Conservation (phyloP, 2,113 vertebrate genomes). For the Gymnogyps californianus region DNA sequence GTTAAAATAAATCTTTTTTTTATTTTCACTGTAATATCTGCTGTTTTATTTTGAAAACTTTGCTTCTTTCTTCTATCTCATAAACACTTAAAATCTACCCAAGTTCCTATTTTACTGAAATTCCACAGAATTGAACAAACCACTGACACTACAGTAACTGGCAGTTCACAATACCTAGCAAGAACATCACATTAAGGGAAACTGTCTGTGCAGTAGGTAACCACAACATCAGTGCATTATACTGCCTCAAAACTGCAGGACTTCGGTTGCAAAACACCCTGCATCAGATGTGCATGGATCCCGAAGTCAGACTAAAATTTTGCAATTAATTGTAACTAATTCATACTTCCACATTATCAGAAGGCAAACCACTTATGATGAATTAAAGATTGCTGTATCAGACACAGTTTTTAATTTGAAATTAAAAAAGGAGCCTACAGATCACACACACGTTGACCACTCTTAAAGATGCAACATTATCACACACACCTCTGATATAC, state of each 20-base stretch:
- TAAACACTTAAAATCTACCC: not conserved
- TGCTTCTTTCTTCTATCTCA: not conserved
- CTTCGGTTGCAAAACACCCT: not conserved
- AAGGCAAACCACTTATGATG: not conserved
- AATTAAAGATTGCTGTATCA: not conserved
- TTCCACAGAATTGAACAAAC: not conserved
- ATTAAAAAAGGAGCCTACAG: not conserved
- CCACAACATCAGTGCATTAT: not conserved
- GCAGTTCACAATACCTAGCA: not conserved
- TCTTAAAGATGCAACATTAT: not conserved
- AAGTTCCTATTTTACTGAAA: not conserved
- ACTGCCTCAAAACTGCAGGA: not conserved
- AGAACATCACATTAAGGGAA: not conserved
- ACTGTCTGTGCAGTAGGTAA: not conserved
- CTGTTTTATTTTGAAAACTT: not conserved
- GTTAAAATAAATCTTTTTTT: not conserved
- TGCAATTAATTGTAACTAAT: not conserved
- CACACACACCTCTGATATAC: not conserved
- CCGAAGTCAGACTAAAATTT: not conserved
- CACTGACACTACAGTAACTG: not conserved
- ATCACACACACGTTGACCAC: not conserved
- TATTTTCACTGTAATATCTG: not conserved
- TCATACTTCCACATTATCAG: not conserved
- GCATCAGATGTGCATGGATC: not conserved
- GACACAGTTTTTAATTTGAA: not conserved